Conservation (phyloP, 2,888 invertebrate species). For the Trimorus sp. region DNA sequence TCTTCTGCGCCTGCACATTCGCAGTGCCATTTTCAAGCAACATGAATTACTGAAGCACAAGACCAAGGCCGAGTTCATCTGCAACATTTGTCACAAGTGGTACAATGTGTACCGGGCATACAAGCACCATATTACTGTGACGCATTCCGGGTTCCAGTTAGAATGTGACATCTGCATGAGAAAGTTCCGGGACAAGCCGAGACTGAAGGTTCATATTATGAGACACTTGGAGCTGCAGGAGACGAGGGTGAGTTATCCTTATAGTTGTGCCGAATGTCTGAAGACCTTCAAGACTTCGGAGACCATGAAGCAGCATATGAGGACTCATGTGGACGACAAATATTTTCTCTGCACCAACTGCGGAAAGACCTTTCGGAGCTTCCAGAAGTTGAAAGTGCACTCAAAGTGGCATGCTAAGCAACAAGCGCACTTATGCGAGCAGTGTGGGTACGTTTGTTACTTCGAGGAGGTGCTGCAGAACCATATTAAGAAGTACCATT, state of each 20-base stretch:
- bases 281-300: slow-evolving; percentile 7
- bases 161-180: slow-evolving; percentile 44
- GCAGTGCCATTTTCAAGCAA: slow-evolving; percentile 18
- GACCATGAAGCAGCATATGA: slow-evolving; percentile 21
- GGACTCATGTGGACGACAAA: not conserved
- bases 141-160: not conserved
- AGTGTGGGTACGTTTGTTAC: slow-evolving; percentile 43
- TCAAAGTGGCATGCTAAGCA: slow-evolving; percentile 11
- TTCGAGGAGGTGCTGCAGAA: slow-evolving; percentile 39
- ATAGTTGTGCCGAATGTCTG: slow-evolving; percentile 24
- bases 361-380: not conserved
- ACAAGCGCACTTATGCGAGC: slow-evolving; percentile 35
- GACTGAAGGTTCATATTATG: slow-evolving; percentile 9
- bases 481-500: slow-evolving; percentile 41
- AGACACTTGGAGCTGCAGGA: slow-evolving; percentile 8
- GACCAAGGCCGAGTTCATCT: slow-evolving; percentile 20
- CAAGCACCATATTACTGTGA: slow-evolving; percentile 4
- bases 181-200: not conserved
- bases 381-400: slow-evolving; percentile 2
- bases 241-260: not conserved
- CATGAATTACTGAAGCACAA: slow-evolving; percentile 37
- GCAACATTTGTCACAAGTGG: slow-evolving; percentile 4
- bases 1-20: slow-evolving; percentile 29
- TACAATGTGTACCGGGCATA: slow-evolving; percentile 8
- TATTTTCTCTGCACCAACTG: slow-evolving; percentile 23